A percentile compares a stretch with the other conserved stretches of the same genome.
phyloP scores from a whole-genome alignment of 2,888 invertebrate species.

The Cryptus viduatorius region DNA sequence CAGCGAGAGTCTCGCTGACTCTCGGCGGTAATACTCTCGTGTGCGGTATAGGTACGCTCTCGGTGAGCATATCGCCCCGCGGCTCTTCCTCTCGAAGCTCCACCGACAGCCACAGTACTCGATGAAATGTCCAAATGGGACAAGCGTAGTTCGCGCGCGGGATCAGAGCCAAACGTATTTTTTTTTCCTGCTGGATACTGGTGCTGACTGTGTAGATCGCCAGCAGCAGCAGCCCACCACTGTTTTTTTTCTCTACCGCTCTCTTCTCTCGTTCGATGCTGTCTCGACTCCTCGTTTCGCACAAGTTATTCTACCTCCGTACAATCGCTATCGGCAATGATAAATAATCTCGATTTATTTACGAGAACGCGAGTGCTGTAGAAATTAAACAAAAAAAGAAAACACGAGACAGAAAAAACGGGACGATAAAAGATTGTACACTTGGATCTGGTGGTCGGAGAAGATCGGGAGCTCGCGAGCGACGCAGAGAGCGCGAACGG shows the following conservation, averaged over 20 bases:
- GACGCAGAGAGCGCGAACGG: constrained; percentile 9
- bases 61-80: not conserved
- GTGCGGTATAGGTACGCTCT: constrained; percentile 19
- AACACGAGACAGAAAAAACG: not conserved
- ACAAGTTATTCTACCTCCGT: too few species aligned
- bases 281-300: too few species aligned
- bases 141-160: constrained; percentile 56
- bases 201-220: constrained; percentile 29
- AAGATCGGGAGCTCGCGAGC: not conserved
- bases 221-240: constrained; percentile 8
- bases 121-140: constrained; percentile 61
- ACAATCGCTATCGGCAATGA: too few species aligned
- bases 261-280: not conserved
- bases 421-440: not conserved
- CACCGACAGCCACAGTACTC: constrained; percentile 10
- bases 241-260: not conserved
- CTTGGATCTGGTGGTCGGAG: not conserved
- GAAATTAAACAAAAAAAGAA: too few species aligned
- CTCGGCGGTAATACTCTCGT: constrained; percentile 6
- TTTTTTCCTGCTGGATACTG: constrained; percentile 31
- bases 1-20: constrained; percentile 40
- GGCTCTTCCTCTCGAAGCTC: not conserved
- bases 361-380: too few species aligned
- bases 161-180: constrained; percentile 60
- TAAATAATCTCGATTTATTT: too few species aligned